Evolutionary conservation across 1,140 invertebrate species (phyloP).

Genomic region (Scaptodrosophila lebanonensis): DNA sequence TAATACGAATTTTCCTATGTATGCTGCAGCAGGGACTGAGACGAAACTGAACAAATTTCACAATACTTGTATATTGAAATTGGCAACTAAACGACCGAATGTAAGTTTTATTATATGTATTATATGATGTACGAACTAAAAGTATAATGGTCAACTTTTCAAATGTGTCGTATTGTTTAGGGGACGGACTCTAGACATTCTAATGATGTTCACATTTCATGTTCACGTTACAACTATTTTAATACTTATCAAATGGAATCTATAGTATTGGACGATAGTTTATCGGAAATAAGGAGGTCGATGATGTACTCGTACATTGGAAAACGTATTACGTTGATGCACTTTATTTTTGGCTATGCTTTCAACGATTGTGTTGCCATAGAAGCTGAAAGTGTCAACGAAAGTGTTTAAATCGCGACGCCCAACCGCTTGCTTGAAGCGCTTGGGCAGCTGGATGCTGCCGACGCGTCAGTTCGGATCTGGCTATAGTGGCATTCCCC

Average conservation of each 20-base stretch:
- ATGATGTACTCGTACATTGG: constrained; percentile 6
- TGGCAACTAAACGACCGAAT: too few relatives aligned
- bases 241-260: constrained; percentile 51
- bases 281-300: constrained; percentile 2
- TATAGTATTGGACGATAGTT: constrained; percentile 16
- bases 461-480: constrained; percentile 9
- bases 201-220: too few relatives aligned
- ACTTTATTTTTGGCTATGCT: constrained; percentile 2
- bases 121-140: too few relatives aligned
- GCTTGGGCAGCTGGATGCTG: constrained; percentile 25
- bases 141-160: too few relatives aligned
- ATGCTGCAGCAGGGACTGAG: too few relatives aligned
- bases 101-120: too few relatives aligned
- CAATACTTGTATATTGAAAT: too few relatives aligned
- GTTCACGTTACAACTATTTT: constrained; percentile 45
- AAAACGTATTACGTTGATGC: too few relatives aligned
- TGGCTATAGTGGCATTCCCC: constrained; percentile 17
- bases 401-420: constrained; percentile 47
- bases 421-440: too few relatives aligned
- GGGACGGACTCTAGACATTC: constrained; percentile 64
- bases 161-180: constrained; percentile 4
- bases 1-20: too few relatives aligned
- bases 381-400: constrained; percentile 10
- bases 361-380: constrained; percentile 21
- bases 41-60: too few relatives aligned